phyloP scores from a whole-genome alignment of 2,888 invertebrate genomes.

The Smittia sp. region DNA sequence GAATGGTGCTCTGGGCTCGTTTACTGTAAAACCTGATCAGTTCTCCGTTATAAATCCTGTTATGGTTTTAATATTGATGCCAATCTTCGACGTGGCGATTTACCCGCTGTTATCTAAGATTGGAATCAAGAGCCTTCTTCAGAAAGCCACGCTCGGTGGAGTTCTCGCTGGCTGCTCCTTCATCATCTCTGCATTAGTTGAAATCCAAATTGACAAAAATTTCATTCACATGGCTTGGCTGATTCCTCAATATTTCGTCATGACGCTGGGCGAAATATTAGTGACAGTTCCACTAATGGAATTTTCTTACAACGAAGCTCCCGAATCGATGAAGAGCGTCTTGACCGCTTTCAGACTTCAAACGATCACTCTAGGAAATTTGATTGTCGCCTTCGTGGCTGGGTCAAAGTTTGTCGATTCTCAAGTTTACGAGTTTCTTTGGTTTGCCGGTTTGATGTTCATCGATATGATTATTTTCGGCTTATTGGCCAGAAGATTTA shows the following conservation, averaged over 20 bases:
- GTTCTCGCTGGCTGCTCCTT: slow-evolving; percentile 80
- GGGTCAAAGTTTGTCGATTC: slow-evolving; percentile 64
- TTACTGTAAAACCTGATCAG: slow-evolving; percentile 84
- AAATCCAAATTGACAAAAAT: slow-evolving; percentile 67
- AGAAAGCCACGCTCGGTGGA: slow-evolving; percentile 68
- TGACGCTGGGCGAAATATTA: slow-evolving; percentile 68
- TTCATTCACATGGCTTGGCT: slow-evolving; percentile 69
- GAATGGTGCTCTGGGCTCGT: slow-evolving; percentile 71
- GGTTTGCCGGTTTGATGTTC: slow-evolving; percentile 83
- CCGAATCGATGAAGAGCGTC: slow-evolving; percentile 90
- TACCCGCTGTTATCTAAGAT: slow-evolving; percentile 49
- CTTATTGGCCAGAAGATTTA: no score
- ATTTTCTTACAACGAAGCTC: slow-evolving; percentile 94
- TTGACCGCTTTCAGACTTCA: slow-evolving; percentile 88
- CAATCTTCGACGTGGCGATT: slow-evolving; percentile 68
- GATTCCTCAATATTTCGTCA: slow-evolving; percentile 82
- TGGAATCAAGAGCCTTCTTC: slow-evolving; percentile 50
- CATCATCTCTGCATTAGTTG: slow-evolving; percentile 76
- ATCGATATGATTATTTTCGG: no score
- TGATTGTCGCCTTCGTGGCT: slow-evolving; percentile 87
- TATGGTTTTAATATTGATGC: slow-evolving; percentile 80
- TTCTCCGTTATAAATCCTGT: slow-evolving; percentile 93
- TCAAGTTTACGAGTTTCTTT: slow-evolving; percentile 80
- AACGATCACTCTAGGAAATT: slow-evolving; percentile 89
- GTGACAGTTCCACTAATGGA: slow-evolving; percentile 75